phyloP scores from a whole-genome alignment of 2,797 vertebrate species.

The Bucorvus abyssinicus region DNA sequence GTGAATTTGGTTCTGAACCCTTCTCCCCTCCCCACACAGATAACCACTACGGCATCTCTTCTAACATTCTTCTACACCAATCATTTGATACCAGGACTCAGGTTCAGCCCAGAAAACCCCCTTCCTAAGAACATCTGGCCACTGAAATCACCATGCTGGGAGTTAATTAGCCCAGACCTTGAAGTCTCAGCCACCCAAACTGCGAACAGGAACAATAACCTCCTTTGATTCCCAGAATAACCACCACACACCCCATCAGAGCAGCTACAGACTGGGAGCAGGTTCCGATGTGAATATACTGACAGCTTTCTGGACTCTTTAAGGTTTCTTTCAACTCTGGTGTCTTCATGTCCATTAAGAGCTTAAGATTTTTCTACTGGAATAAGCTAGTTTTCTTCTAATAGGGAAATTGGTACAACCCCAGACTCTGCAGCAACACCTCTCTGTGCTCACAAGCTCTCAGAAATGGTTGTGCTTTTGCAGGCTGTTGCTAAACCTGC shows the following conservation, averaged over 20 bases:
- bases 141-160: neutral
- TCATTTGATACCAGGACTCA: neutral
- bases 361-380: neutral
- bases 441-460: neutral
- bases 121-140: neutral
- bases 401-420: neutral
- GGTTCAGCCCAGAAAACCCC: neutral
- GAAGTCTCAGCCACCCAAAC: neutral
- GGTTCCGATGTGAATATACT: neutral
- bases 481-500: neutral
- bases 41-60: neutral
- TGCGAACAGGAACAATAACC: neutral
- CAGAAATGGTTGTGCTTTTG: neutral
- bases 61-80: neutral
- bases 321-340: neutral
- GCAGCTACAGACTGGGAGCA: neutral
- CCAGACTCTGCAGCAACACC: neutral
- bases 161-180: neutral
- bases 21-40: neutral
- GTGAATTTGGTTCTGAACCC: neutral
- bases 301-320: neutral
- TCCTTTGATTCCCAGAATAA: constrained; percentile 9
- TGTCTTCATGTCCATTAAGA: neutral
- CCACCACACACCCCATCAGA: neutral
- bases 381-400: neutral